phyloP scores from a whole-genome alignment of 92 coral and sea anemone species.

The Epizoanthus scotinus region DNA sequence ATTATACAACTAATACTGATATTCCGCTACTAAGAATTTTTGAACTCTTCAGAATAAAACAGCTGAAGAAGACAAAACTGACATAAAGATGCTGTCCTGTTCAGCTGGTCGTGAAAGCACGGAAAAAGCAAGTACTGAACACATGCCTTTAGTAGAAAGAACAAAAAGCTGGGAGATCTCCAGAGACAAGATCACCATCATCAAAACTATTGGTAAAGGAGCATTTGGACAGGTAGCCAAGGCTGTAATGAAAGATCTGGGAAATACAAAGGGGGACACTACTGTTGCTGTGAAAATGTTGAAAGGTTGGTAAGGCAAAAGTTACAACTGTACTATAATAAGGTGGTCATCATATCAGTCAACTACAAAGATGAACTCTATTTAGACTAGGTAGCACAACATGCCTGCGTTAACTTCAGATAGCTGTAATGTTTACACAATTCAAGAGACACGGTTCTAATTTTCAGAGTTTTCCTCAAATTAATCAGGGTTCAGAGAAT shows the following conservation, averaged over 20 bases:
- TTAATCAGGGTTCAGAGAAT: too few species aligned
- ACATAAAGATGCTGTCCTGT: background rate
- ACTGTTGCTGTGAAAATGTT: conserved; percentile 18
- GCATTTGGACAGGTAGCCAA: too few species aligned
- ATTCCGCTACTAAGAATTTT: background rate
- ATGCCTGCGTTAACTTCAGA: too few species aligned
- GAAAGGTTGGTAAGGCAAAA: background rate
- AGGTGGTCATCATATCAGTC: background rate
- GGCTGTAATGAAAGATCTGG: background rate
- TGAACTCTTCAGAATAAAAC: background rate
- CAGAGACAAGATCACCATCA: conserved; percentile 21
- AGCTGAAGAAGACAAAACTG: background rate
- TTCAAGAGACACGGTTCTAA: too few species aligned
- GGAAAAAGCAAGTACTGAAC: background rate
- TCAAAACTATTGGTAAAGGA: conserved; percentile 2
- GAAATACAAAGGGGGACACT: background rate
- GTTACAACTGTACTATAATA: too few species aligned
- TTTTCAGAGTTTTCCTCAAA: too few species aligned
- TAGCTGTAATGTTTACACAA: too few species aligned
- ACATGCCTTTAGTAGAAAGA: background rate
- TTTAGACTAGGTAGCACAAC: too few species aligned
- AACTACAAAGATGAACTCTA: too few species aligned
- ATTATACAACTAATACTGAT: too few species aligned
- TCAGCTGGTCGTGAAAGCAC: background rate
- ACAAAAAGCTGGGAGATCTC: conserved; percentile 20